Evolutionary conservation across 2,113 vertebrate species (phyloP).

Genomic region (Zosterops lateralis): DNA sequence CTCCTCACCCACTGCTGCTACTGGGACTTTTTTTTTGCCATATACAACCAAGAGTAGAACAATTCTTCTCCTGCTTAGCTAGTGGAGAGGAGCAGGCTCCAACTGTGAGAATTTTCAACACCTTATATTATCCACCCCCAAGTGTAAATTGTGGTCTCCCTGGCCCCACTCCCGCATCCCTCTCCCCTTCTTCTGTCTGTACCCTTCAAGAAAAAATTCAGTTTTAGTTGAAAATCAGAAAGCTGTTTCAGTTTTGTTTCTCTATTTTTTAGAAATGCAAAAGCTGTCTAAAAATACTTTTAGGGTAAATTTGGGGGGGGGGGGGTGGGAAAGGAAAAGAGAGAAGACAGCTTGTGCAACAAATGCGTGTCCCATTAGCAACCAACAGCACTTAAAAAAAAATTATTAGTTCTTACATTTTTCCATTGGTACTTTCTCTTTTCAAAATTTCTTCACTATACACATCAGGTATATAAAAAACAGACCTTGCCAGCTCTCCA

Average conservation of each 20-base stretch:
- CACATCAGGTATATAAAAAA: conserved; percentile 41
- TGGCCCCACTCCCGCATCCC: background rate
- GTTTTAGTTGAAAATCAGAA: background rate
- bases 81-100: background rate
- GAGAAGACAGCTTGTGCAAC: background rate
- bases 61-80: background rate
- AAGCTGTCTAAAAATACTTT: background rate
- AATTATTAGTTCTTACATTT: background rate
- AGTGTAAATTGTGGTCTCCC: background rate
- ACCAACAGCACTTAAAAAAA: background rate
- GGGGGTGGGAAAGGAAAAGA: background rate
- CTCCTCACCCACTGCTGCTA: background rate
- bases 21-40: background rate
- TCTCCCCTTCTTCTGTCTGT: background rate
- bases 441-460: conserved; percentile 55
- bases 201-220: background rate
- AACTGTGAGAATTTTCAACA: background rate
- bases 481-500: background rate
- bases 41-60: background rate
- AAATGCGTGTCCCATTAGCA: background rate
- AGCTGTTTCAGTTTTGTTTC: background rate
- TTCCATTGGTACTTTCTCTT: background rate
- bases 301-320: background rate
- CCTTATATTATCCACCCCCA: background rate
- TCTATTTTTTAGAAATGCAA: background rate